Base-by-base conservation (phyloP, 2,797 vertebrate species). In the Microchirus variegatus region DNA sequence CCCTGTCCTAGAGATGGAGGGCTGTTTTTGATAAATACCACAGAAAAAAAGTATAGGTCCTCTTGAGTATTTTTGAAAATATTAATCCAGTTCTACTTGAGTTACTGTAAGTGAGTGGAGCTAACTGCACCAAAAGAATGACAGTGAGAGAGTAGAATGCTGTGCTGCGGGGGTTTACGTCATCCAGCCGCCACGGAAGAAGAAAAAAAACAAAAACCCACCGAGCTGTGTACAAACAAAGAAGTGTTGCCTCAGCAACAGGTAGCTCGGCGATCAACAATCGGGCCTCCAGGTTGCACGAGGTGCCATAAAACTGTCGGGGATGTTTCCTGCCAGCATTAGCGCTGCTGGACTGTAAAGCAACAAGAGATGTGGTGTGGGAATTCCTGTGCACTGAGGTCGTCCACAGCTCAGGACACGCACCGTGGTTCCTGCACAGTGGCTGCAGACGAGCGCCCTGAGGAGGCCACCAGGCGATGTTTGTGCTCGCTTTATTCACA, bases 381-480 rank as follows among this genome's bases (percentile, higher is more conserved):
- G 93, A 94, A 95, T 96, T 95, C 92, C 89, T 94, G 86, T 70
- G 91, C 88, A 74, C 88, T 94, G 90, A 94, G 92, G 93, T 94
- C 90, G 94, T 88, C 81, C 88, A 7, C 90, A 67, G 89, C 90
- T 89, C 87, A 79, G 90, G 89, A 82, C 13, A 63, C 46, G 62
- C 70, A 82, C 87, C 87, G 54, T 91, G 91, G 92, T 87, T 92
- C 93, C 86, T 77, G 72, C 87, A 90, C 80, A 43, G 42, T 1
- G 22, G 40, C 54, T 9, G 14, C 35, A 82, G 87, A 91, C 82
- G 47, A 38, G 10, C 10, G n/a, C 56, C 5, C 22, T 5, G 17
- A 17, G 45, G 17, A 17, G 45, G 82, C 9, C 3, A 12, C 14
- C 89, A 86, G 80, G 63, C 48, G 59, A 77, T 88, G 91, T 87